Percentiles rank a stretch among this genome's conserved stretches.
These are phyloP conservation scores for Benitochromis conjunctus DNA, from an alignment of 2,113 vertebrate genomes.

Conservation along the genomic window DNA sequence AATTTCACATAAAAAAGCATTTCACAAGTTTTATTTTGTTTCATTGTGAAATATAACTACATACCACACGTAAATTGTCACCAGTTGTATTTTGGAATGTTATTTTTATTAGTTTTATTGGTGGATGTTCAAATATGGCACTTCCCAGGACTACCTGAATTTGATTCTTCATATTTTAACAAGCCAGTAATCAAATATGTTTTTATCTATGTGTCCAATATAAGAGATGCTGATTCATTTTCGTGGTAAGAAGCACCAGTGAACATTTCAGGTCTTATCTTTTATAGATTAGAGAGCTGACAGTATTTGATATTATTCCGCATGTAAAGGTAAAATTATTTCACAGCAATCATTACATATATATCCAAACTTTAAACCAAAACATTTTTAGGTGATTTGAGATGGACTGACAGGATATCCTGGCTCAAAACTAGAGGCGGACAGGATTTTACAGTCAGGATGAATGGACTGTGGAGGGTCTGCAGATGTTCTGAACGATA, in stretches of 20 bases:
- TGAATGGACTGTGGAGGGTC: neutral
- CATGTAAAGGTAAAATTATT: neutral
- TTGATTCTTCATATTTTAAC: too few species aligned
- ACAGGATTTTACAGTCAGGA: neutral
- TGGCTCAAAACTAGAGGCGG: neutral
- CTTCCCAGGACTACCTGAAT: neutral
- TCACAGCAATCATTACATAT: neutral
- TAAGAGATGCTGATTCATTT: too few species aligned
- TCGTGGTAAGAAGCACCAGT: too few species aligned
- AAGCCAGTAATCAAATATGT: too few species aligned
- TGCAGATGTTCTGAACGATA: neutral
- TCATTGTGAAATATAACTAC: neutral
- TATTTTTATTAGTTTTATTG: neutral
- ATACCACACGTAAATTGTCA: neutral
- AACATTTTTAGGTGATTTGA: neutral
- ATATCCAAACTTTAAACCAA: neutral
- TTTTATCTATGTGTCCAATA: too few species aligned
- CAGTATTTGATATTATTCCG: too few species aligned
- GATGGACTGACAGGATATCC: neutral
- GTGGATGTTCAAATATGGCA: neutral
- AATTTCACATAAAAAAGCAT: neutral
- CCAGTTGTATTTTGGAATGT: neutral
- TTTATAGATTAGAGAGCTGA: too few species aligned
- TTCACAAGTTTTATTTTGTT: neutral
- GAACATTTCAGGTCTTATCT: too few species aligned